Conservation (phyloP, 2,113 vertebrate genomes). For the Lepidothrix coronata region DNA sequence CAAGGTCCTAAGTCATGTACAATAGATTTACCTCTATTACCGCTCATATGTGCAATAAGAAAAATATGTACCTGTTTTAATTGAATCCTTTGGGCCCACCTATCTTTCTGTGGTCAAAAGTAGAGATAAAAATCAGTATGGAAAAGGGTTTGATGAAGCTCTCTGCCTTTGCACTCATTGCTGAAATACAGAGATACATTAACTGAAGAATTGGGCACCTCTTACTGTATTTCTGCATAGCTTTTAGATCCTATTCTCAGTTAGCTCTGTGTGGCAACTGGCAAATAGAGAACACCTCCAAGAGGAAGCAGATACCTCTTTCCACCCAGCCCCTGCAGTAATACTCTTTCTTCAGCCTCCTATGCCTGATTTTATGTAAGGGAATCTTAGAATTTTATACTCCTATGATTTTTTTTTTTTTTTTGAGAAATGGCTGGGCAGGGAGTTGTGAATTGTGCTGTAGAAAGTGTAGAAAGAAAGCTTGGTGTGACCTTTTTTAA, state of each 20-base stretch:
- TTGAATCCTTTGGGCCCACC: neutral
- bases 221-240: neutral
- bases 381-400: neutral
- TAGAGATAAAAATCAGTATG: neutral
- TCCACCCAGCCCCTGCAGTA: neutral
- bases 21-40: neutral
- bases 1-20: neutral
- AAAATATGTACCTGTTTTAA: neutral
- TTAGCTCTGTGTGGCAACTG: neutral
- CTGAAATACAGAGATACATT: neutral
- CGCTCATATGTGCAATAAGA: neutral
- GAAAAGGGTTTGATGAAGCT: neutral
- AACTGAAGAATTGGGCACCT: neutral
- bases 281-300: neutral
- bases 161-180: accelerated
- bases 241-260: neutral
- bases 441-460: neutral
- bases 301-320: neutral
- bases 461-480: neutral
- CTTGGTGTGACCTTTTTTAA: neutral
- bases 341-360: conserved; percentile 9
- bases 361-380: neutral
- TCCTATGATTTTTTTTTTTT: neutral
- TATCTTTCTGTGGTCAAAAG: neutral
- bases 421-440: neutral